phyloP scores from a whole-genome alignment of 2,797 vertebrate genomes.

The Rachycentron canadum region DNA sequence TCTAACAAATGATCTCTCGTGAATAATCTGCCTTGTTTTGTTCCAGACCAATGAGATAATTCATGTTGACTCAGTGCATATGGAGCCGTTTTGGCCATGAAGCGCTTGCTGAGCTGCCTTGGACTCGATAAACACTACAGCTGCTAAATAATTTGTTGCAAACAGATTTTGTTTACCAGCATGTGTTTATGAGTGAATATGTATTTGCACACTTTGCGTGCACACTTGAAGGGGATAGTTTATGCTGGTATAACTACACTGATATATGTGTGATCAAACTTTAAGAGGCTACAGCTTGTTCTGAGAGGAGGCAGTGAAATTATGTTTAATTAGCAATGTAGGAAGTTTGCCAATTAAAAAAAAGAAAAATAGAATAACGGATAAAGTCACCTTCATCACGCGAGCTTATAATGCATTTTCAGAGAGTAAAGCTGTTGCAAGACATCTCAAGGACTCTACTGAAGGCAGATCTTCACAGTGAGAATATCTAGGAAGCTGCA shows the following conservation, averaged over 20 bases:
- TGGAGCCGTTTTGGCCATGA: conserved; percentile 41
- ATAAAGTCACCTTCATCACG: conserved; percentile 15
- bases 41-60: conserved; percentile 54
- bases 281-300: conserved; percentile 31
- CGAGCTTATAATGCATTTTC: conserved; percentile 29
- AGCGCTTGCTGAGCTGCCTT: conserved; percentile 42
- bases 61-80: conserved; percentile 63
- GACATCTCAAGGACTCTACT: conserved; percentile 25
- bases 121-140: conserved; percentile 52
- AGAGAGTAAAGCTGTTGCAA: conserved; percentile 17
- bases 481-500: conserved; percentile 45
- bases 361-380: background rate
- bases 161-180: conserved; percentile 71
- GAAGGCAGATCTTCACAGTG: conserved; percentile 29
- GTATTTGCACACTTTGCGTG: conserved; percentile 52
- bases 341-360: conserved; percentile 14
- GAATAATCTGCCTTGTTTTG: conserved; percentile 55
- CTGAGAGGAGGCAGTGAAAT: background rate
- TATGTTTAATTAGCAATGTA: background rate
- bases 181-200: conserved; percentile 62
- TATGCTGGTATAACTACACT: conserved; percentile 19
- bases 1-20: conserved; percentile 56
- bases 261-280: conserved; percentile 51
- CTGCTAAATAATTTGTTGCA: conserved; percentile 77
- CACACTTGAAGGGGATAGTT: conserved; percentile 39